Percentiles rank a stretch among this genome's conserved stretches.
Evolutionary conservation across 2,888 invertebrate species (phyloP).

Genomic region (Melanostoma mellinum): DNA sequence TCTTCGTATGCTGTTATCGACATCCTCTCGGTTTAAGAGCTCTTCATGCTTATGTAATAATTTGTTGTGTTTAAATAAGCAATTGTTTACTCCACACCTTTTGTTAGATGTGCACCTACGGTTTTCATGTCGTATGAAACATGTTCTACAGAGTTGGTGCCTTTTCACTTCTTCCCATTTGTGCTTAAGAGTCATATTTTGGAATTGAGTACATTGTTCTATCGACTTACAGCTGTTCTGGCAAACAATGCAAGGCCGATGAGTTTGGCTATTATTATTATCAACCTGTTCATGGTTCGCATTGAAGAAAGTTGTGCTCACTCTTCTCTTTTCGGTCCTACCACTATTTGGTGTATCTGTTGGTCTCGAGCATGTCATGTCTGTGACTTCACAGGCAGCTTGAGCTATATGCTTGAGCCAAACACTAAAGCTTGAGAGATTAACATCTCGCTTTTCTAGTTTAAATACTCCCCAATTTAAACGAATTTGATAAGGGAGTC

Average conservation of each 20-base stretch:
- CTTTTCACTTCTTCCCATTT: not conserved
- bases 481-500: constrained; percentile 13
- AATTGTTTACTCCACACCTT: not conserved
- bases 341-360: not conserved
- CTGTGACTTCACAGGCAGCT: constrained; percentile 6
- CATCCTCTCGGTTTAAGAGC: not conserved
- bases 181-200: not conserved
- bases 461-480: not conserved
- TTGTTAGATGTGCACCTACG: not conserved
- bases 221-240: not conserved
- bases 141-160: not conserved
- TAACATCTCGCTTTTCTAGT: not conserved
- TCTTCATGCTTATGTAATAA: not conserved
- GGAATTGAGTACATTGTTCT: not conserved
- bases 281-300: not conserved
- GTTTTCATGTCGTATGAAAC: not conserved
- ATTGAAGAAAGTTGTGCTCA: constrained; percentile 1
- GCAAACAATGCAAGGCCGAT: not conserved
- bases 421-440: not conserved
- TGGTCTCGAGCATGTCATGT: not conserved
- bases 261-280: not conserved
- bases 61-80: not conserved
- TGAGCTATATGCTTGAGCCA: constrained; percentile 6
- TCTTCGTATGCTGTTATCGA: not conserved
- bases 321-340: not conserved